Percentiles rank a stretch among this genome's conserved stretches.
Conservation (phyloP, 2,797 vertebrate species). For the Ctenopoma kingsleyae region DNA sequence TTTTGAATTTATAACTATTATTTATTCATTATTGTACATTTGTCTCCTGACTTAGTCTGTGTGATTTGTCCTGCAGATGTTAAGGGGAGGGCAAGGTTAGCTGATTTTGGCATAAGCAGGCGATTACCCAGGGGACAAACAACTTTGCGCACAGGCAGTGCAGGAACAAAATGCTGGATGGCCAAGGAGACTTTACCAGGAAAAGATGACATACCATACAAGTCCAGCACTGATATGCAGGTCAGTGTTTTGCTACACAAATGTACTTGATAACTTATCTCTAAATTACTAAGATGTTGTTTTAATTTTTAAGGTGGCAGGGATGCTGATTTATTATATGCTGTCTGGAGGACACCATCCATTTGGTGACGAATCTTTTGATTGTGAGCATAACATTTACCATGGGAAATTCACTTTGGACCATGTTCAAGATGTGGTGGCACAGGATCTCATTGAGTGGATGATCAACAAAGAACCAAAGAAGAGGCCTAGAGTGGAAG, state of each 20-base stretch:
- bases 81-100: constrained; percentile 47
- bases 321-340: constrained; percentile 79
- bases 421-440: constrained; percentile 61
- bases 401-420: constrained; percentile 54
- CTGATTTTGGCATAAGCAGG: constrained; percentile 82
- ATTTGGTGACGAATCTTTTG: constrained; percentile 17
- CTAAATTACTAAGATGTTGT: rapidly evolving
- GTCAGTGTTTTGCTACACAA: constrained; percentile 18
- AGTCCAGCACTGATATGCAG: constrained; percentile 74
- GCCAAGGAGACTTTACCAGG: constrained; percentile 67
- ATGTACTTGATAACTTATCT: rapidly evolving
- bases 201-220: constrained; percentile 46
- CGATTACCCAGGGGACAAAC: constrained; percentile 53
- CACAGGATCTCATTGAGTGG: constrained; percentile 68
- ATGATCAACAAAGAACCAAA: constrained; percentile 70
- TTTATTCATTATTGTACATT: no score
- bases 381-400: constrained; percentile 54
- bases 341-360: constrained; percentile 77
- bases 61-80: constrained; percentile 61
- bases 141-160: constrained; percentile 48
- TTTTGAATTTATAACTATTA: neutral
- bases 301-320: constrained; percentile 68
- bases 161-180: constrained; percentile 79
- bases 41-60: no score
- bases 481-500: constrained; percentile 64